Evolutionary conservation across 1,140 invertebrate species (phyloP).

Genomic region (Antheraea pernyi): DNA sequence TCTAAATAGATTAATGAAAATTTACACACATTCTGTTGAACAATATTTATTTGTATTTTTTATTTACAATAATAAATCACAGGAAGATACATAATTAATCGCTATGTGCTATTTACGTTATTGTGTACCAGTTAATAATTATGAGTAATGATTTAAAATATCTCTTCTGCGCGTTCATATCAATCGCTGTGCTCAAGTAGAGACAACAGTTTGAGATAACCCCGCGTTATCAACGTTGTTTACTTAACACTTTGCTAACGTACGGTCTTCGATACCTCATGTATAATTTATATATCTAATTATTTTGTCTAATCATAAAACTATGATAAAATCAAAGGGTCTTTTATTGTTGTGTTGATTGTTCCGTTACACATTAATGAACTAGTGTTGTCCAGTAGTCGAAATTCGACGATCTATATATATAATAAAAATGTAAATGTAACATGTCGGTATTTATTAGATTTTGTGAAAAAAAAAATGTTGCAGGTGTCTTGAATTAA

Average conservation of each 20-base stretch:
- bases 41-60: neutral
- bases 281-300: neutral
- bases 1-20: too few relatives aligned
- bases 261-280: slow-evolving; percentile 12
- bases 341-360: too few relatives aligned
- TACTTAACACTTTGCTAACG: slow-evolving; percentile 32
- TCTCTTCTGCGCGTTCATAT: slow-evolving; percentile 14
- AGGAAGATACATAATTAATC: slow-evolving; percentile 2
- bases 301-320: neutral
- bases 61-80: neutral
- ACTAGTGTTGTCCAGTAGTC: too few relatives aligned
- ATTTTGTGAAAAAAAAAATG: too few relatives aligned
- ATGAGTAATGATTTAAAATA: slow-evolving; percentile 17
- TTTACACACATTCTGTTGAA: too few relatives aligned
- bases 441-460: too few relatives aligned
- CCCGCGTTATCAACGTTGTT: slow-evolving; percentile 44
- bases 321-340: too few relatives aligned
- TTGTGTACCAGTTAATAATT: neutral
- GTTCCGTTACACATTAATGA: too few relatives aligned
- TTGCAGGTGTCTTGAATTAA: too few relatives aligned
- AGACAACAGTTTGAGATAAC: slow-evolving; percentile 42
- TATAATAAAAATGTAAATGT: too few relatives aligned
- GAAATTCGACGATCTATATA: too few relatives aligned
- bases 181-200: slow-evolving; percentile 22
- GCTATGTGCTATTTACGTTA: neutral